Evolutionary conservation across 1,140 invertebrate genomes (phyloP).

Genomic region (Brachionus sp.): DNA sequence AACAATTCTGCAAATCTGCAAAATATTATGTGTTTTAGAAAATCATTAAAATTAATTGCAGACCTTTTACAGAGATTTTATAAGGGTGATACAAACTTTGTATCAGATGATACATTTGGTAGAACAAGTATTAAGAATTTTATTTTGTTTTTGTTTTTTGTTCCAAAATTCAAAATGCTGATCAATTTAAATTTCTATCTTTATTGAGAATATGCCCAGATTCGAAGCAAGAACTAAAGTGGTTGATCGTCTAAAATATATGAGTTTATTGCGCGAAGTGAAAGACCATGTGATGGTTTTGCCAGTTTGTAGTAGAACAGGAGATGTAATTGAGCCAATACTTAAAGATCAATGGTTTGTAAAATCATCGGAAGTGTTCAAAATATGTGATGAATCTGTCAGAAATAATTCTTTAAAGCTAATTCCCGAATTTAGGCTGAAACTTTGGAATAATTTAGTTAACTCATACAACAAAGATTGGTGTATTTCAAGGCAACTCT

Average conservation of each 20-base stretch:
- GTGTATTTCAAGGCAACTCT: conserved; percentile 50
- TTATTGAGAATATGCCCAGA: conserved; percentile 49
- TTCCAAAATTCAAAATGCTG: too few relatives aligned
- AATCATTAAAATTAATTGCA: too few relatives aligned
- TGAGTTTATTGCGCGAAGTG: conserved; percentile 41
- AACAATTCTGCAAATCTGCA: too few relatives aligned
- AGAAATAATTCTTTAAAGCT: conserved; percentile 46
- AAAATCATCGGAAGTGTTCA: conserved; percentile 37
- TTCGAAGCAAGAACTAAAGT: conserved; percentile 50
- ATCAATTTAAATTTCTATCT: background rate
- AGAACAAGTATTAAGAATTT: too few relatives aligned
- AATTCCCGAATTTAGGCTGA: conserved; percentile 47
- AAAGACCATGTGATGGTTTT: conserved; percentile 46
- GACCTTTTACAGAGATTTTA: too few relatives aligned
- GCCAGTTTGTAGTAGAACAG: conserved; percentile 48
- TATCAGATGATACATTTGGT: too few relatives aligned
- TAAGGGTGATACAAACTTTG: too few relatives aligned
- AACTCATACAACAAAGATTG: conserved; percentile 47
- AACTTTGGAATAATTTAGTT: conserved; percentile 46
- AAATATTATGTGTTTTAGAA: too few relatives aligned
- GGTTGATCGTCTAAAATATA: background rate
- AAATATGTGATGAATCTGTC: conserved; percentile 48
- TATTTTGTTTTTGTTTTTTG: too few relatives aligned
- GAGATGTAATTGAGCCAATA: conserved; percentile 50
- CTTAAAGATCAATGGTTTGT: conserved; percentile 52